Evolutionary conservation across 1,140 invertebrate species (phyloP).

Genomic region (Drosophila kohkoa): DNA sequence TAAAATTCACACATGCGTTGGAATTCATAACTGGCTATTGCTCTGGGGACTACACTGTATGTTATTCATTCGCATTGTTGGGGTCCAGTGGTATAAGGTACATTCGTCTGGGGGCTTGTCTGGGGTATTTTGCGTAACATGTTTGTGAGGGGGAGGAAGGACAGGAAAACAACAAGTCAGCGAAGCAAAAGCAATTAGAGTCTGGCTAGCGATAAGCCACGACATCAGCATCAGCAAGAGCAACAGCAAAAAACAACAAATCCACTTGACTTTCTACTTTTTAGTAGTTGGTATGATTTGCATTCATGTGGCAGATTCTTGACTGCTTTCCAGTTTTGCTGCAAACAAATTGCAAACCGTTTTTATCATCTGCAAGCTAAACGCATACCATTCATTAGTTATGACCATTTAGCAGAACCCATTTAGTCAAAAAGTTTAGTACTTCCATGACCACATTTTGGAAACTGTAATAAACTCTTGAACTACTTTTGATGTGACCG

Average conservation of each 20-base stretch:
- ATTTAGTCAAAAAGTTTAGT: conserved; percentile 18
- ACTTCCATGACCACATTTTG: conserved; percentile 45
- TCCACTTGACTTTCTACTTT: conserved; percentile 31
- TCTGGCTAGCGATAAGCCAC: conserved; percentile 37
- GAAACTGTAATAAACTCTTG: conserved; percentile 37
- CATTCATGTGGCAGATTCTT: conserved; percentile 13
- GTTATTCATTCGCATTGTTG: conserved; percentile 9
- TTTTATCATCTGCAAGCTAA: neutral
- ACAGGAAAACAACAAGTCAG: conserved; percentile 30
- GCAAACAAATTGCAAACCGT: conserved; percentile 6
- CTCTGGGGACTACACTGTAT: conserved; percentile 14
- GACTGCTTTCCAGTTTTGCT: neutral
- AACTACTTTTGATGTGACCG: neutral
- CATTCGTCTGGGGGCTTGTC: conserved; percentile 35
- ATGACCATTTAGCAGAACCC: conserved; percentile 5
- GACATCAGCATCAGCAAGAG: conserved; percentile 10
- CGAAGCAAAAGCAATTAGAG: conserved; percentile 51
- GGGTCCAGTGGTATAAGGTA: conserved; percentile 3
- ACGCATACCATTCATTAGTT: conserved; percentile 6
- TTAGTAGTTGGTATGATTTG: conserved; percentile 7
- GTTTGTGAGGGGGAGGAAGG: conserved; percentile 1
- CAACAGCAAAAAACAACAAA: neutral
- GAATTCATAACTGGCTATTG: conserved; percentile 45
- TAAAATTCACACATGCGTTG: conserved; percentile 47
- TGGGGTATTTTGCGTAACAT: conserved; percentile 26